Conservation (phyloP, 2,888 invertebrate species). For the Cryptophagus acutangulus region DNA sequence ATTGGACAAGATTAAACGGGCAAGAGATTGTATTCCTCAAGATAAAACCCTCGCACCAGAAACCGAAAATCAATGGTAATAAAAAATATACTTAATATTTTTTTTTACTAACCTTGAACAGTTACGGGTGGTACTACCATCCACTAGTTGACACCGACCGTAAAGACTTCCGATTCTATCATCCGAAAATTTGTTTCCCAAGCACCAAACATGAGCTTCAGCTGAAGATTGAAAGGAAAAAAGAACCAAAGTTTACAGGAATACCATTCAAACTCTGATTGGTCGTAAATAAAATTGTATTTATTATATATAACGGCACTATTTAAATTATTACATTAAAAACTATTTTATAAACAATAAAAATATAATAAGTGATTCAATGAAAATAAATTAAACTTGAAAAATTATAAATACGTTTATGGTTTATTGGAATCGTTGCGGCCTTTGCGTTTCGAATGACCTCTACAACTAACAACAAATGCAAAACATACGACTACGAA, state of each 20-base stretch:
- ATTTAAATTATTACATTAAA: background rate
- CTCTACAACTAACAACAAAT: slow-evolving; percentile 57
- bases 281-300: background rate
- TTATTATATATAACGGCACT: background rate
- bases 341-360: background rate
- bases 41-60: background rate
- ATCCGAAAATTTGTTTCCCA: background rate
- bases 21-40: background rate
- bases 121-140: slow-evolving; percentile 1
- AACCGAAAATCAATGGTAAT: slow-evolving; percentile 5
- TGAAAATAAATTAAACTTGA: background rate
- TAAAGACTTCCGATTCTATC: background rate
- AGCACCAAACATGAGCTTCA: background rate
- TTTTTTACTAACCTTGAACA: background rate
- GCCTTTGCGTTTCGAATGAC: slow-evolving; percentile 44
- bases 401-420: slow-evolving; percentile 36
- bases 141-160: background rate
- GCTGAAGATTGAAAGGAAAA: background rate
- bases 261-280: background rate
- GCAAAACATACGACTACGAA: slow-evolving; percentile 58
- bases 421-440: slow-evolving; percentile 60
- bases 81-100: background rate
- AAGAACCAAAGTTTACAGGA: slow-evolving; percentile 3
- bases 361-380: background rate
- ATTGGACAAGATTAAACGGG: background rate